Conservation (phyloP, 2,797 vertebrate species). For the Eospalax fontanierii region DNA sequence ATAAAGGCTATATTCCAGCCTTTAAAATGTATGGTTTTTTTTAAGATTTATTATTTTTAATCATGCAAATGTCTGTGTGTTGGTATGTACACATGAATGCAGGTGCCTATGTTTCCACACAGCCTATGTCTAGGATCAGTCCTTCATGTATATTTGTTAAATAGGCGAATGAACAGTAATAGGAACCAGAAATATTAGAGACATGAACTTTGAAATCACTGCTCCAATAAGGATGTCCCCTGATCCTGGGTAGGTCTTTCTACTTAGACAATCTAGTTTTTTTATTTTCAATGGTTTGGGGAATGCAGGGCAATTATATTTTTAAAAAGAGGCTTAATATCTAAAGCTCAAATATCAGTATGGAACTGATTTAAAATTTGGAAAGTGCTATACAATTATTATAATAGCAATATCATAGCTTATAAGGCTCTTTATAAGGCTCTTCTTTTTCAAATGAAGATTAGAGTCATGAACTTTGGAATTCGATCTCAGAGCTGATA, state of each 20-base stretch:
- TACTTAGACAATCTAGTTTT: background rate
- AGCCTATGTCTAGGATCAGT: background rate
- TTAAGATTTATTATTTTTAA: too few species aligned
- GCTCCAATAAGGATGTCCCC: background rate
- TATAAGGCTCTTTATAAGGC: background rate
- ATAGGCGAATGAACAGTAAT: background rate
- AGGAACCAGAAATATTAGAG: background rate
- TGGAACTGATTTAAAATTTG: background rate
- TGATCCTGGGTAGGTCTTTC: background rate
- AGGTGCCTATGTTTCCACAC: too few species aligned
- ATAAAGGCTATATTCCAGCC: too few species aligned
- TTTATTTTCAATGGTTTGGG: slow-evolving; percentile 1
- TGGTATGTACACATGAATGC: too few species aligned
- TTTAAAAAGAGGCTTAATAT: background rate
- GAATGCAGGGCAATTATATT: too few species aligned
- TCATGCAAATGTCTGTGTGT: too few species aligned
- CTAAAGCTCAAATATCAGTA: background rate
- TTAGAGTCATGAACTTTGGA: background rate
- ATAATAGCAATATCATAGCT: background rate
- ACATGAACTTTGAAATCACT: background rate
- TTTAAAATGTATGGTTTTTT: too few species aligned
- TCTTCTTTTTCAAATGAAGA: background rate
- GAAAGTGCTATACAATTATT: background rate
- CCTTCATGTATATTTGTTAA: background rate
- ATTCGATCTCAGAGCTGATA: background rate